Conservation (phyloP, 2,888 invertebrate genomes). For the Sesamia inferens region DNA sequence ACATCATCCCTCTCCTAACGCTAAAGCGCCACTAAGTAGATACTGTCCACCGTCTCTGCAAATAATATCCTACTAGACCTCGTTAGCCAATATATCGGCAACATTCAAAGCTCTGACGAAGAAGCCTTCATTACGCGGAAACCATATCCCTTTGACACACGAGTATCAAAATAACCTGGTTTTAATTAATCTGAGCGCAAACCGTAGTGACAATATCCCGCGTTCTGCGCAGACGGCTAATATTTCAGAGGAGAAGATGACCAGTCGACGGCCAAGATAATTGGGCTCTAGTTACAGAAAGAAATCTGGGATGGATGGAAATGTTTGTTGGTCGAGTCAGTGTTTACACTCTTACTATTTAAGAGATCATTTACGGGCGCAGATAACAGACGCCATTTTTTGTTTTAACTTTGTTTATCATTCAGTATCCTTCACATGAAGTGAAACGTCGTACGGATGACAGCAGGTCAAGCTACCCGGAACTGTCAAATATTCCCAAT, state of each 20-base stretch:
- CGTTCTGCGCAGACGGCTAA: slow-evolving; percentile 70
- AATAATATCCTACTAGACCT: slow-evolving; percentile 44
- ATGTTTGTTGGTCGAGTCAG: slow-evolving; percentile 37
- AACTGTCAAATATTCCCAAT: too few relatives aligned
- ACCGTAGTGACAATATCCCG: slow-evolving; percentile 68
- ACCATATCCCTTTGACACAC: slow-evolving; percentile 82
- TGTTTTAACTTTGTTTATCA: background rate
- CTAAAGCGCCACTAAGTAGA: slow-evolving; percentile 36
- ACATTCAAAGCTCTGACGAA: slow-evolving; percentile 68
- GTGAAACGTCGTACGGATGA: background rate
- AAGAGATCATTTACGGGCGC: background rate
- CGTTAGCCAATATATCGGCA: slow-evolving; percentile 57
- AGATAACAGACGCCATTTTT: background rate
- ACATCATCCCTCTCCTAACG: background rate
- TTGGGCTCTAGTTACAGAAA: slow-evolving; percentile 81
- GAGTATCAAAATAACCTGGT: slow-evolving; percentile 80
- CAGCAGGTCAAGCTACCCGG: too few relatives aligned
- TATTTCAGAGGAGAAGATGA: slow-evolving; percentile 82
- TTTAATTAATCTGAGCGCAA: slow-evolving; percentile 80
- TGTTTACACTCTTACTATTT: slow-evolving; percentile 20
- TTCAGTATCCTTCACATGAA: background rate
- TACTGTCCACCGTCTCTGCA: slow-evolving; percentile 5
- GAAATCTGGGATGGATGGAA: slow-evolving; percentile 66
- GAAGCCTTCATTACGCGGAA: slow-evolving; percentile 81
- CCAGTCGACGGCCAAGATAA: slow-evolving; percentile 76